These are phyloP conservation scores for Mormyrus lacerda DNA, from an alignment of 2,113 vertebrate species.

Conservation along the genomic window DNA sequence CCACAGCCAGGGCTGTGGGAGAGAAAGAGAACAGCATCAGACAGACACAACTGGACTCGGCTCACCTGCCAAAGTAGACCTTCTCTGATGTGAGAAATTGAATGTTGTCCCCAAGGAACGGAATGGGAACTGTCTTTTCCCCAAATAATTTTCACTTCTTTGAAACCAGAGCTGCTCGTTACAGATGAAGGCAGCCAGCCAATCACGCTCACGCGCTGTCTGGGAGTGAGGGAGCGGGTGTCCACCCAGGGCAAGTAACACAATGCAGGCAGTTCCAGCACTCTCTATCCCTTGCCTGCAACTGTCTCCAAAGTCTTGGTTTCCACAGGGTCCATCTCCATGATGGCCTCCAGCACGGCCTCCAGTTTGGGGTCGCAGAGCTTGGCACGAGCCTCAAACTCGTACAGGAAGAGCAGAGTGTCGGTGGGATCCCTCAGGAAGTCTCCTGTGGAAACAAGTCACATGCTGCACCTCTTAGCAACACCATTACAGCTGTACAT, in stretches of 20 bases:
- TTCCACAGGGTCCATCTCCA: conserved; percentile 70
- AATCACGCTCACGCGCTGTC: background rate
- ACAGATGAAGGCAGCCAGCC: background rate
- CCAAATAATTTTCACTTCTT: background rate
- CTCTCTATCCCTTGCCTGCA: conserved; percentile 60
- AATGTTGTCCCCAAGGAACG: background rate
- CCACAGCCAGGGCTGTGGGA: conserved; percentile 75
- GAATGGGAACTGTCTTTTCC: background rate
- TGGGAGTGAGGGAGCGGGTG: background rate
- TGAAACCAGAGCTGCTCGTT: background rate
- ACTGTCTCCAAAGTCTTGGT: conserved; percentile 74
- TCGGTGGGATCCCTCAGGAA: conserved; percentile 68
- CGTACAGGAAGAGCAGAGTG: conserved; percentile 76
- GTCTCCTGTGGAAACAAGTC: conserved; percentile 53
- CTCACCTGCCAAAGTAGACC: background rate
- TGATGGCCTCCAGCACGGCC: conserved; percentile 67
- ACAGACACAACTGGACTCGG: background rate
- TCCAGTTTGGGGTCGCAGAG: conserved; percentile 71
- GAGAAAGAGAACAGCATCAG: background rate
- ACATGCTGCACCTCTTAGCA: background rate
- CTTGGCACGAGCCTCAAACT: conserved; percentile 83
- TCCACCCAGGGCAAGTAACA: background rate
- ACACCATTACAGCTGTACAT: background rate
- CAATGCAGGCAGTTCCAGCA: background rate
- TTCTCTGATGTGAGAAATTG: background rate